phyloP scores from a whole-genome alignment of 2,113 vertebrate species.

The Puffinus mauretanicus region DNA sequence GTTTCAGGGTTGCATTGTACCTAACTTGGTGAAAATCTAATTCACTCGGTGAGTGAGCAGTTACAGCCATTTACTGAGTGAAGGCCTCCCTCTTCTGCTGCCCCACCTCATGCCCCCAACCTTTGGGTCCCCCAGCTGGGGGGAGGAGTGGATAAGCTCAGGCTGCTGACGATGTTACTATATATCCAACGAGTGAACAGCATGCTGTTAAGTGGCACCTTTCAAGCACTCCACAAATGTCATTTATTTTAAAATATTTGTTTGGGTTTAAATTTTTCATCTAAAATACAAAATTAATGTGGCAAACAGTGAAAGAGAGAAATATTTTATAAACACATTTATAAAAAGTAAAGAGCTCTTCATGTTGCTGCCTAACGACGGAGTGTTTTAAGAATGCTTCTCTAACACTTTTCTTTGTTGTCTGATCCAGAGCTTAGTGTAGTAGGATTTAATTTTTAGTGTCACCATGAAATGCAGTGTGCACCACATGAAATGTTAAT shows the following conservation, averaged over 20 bases:
- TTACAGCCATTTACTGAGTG: background rate
- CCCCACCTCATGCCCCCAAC: background rate
- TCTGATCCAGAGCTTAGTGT: background rate
- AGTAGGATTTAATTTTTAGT: constrained; percentile 66
- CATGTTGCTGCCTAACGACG: background rate
- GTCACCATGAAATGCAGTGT: constrained; percentile 55
- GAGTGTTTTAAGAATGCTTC: background rate
- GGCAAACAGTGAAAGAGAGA: background rate
- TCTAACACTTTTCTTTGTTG: background rate
- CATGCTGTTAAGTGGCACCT: background rate
- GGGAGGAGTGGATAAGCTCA: background rate
- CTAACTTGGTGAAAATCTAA: background rate
- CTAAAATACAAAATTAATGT: constrained; percentile 38
- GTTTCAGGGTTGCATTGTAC: background rate
- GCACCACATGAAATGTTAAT: constrained; percentile 65
- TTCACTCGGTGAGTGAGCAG: background rate
- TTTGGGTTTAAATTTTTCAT: constrained; percentile 13
- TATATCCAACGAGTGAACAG: background rate
- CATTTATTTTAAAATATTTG: constrained; percentile 37
- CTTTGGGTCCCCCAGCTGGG: background rate
- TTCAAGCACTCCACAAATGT: background rate
- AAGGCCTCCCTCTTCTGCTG: background rate
- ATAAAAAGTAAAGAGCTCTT: background rate
- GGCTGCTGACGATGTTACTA: background rate
- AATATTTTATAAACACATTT: constrained; percentile 27